Conservation (phyloP, 2,113 vertebrate species). For the Polypterus bichir region DNA sequence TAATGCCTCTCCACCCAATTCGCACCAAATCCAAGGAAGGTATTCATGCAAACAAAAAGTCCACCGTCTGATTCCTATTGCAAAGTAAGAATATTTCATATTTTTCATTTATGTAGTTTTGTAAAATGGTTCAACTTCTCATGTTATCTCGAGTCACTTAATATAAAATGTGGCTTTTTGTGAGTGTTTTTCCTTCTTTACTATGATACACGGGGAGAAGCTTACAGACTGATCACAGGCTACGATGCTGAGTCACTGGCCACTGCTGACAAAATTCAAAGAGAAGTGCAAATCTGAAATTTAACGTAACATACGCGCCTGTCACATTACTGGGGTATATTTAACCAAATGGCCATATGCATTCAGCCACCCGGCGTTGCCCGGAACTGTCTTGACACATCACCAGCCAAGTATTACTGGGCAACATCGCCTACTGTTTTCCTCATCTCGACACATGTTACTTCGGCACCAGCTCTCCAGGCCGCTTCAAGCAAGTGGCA, state of each 20-base stretch:
- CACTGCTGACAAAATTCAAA: too few species aligned
- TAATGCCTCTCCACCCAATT: conserved; percentile 82
- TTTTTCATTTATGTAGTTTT: not conserved
- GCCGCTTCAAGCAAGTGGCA: too few species aligned
- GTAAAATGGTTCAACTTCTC: not conserved
- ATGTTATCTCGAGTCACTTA: not conserved
- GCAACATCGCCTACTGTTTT: not conserved
- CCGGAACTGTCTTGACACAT: too few species aligned
- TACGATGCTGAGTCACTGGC: too few species aligned
- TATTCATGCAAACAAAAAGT: conserved; percentile 94
- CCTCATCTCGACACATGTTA: not conserved
- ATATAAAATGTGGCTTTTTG: not conserved
- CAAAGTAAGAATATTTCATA: not conserved
- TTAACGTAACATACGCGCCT: too few species aligned
- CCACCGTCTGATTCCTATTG: conserved; percentile 84
- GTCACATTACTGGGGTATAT: too few species aligned
- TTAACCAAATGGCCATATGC: too few species aligned
- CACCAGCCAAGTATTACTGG: too few species aligned
- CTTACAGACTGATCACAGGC: not conserved
- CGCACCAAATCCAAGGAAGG: conserved; percentile 86
- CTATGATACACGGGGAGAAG: not conserved
- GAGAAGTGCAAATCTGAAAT: too few species aligned
- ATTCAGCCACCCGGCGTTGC: too few species aligned
- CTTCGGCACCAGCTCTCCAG: too few species aligned
- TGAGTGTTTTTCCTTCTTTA: not conserved